Evolutionary conservation across 2,797 vertebrate genomes (phyloP).

Genomic region (Mionectes olivaceus): DNA sequence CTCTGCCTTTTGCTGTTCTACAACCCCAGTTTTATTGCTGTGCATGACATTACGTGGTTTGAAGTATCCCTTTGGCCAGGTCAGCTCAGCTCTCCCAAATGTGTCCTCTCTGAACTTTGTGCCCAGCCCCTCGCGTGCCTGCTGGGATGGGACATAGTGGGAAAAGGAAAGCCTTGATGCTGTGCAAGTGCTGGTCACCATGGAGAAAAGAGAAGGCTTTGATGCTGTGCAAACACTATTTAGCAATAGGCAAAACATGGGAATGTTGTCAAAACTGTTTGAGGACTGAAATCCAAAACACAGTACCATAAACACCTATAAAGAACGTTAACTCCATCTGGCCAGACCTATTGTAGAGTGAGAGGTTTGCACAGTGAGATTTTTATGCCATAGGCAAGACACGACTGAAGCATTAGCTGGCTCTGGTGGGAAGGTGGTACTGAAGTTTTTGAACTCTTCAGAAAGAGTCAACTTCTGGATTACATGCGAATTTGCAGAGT

Average conservation of each 20-base stretch:
- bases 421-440: neutral
- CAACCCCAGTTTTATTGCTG: neutral
- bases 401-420: neutral
- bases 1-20: neutral
- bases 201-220: neutral
- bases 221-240: neutral
- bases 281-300: neutral
- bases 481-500: neutral
- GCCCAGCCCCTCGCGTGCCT: neutral
- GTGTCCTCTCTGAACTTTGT: neutral
- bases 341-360: neutral
- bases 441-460: neutral
- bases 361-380: neutral
- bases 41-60: rapidly evolving
- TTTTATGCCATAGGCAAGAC: neutral
- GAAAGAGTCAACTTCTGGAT: neutral
- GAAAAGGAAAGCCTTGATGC: neutral
- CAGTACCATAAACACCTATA: neutral
- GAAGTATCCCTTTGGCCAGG: neutral
- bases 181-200: neutral
- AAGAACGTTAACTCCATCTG: neutral
- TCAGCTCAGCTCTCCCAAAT: neutral
- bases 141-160: neutral
- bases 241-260: neutral
- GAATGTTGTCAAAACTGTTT: neutral